These are phyloP conservation scores for Ornithoptera alexandrae DNA, from an alignment of 2,888 invertebrate species.

Conservation along the genomic window DNA sequence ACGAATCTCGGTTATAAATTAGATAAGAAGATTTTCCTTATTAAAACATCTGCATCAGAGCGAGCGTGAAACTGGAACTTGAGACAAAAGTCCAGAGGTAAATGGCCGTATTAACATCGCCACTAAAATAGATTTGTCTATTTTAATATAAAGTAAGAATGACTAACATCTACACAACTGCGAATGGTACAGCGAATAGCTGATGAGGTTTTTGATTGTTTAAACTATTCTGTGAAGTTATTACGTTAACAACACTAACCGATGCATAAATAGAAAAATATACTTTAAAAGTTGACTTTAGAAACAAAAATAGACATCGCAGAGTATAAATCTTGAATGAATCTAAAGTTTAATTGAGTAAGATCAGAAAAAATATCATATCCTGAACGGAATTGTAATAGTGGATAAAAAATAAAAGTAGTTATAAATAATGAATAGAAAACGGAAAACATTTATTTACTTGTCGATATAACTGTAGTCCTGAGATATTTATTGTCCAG, in stretches of 20 bases:
- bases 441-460: too few relatives aligned
- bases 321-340: not conserved
- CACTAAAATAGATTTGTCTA: constrained; percentile 23
- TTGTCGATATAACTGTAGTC: too few relatives aligned
- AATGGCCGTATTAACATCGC: constrained; percentile 23
- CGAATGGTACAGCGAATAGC: constrained; percentile 12
- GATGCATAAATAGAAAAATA: not conserved
- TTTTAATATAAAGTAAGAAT: constrained; percentile 15
- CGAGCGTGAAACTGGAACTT: constrained; percentile 23
- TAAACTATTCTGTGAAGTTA: not conserved
- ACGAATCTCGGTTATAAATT: constrained; percentile 17
- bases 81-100: constrained; percentile 22
- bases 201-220: not conserved
- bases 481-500: too few relatives aligned
- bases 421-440: too few relatives aligned
- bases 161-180: constrained; percentile 25
- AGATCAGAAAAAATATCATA: too few relatives aligned
- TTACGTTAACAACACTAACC: not conserved
- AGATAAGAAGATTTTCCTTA: constrained; percentile 15
- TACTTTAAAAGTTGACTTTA: not conserved
- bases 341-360: not conserved
- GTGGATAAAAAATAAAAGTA: too few relatives aligned
- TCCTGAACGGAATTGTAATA: too few relatives aligned
- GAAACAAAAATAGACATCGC: not conserved
- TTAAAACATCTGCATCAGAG: constrained; percentile 10